phyloP scores from a whole-genome alignment of 1,140 invertebrate species.

The Zaprionus ornatus region DNA sequence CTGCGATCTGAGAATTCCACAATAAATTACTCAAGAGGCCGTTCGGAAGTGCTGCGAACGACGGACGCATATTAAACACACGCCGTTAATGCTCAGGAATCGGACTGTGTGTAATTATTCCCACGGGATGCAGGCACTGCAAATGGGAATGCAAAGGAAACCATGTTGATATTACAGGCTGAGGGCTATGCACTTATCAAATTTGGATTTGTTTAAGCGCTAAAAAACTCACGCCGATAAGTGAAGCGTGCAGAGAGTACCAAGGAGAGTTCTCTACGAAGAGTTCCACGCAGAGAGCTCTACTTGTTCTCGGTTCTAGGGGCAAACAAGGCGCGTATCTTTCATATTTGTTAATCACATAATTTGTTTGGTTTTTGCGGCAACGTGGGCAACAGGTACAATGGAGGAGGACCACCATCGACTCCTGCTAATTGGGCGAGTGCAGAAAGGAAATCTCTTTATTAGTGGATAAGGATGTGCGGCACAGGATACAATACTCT shows the following conservation, averaged over 20 bases:
- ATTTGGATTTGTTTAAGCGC: constrained; percentile 58
- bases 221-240: constrained; percentile 64
- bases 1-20: constrained; percentile 14
- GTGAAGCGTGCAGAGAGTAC: constrained; percentile 1
- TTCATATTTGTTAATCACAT: constrained; percentile 69
- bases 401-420: constrained; percentile 39
- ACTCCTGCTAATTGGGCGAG: constrained; percentile 64
- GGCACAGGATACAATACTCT: constrained; percentile 29
- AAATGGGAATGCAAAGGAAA: constrained; percentile 31
- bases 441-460: constrained; percentile 69
- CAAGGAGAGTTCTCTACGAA: neutral
- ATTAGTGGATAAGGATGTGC: constrained; percentile 52
- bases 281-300: neutral
- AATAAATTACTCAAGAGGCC: constrained; percentile 36
- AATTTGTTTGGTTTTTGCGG: constrained; percentile 69
- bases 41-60: constrained; percentile 68
- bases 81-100: constrained; percentile 28
- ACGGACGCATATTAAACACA: constrained; percentile 66
- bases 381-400: constrained; percentile 36
- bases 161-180: constrained; percentile 39
- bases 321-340: constrained; percentile 56
- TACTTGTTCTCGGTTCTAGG: neutral
- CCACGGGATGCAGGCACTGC: constrained; percentile 53
- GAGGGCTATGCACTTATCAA: constrained; percentile 37
- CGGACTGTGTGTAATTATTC: constrained; percentile 65